A percentile compares a stretch with the other conserved stretches of the same genome.
Conservation (phyloP, 2,888 invertebrate species). For the Leucoptera coffeella region DNA sequence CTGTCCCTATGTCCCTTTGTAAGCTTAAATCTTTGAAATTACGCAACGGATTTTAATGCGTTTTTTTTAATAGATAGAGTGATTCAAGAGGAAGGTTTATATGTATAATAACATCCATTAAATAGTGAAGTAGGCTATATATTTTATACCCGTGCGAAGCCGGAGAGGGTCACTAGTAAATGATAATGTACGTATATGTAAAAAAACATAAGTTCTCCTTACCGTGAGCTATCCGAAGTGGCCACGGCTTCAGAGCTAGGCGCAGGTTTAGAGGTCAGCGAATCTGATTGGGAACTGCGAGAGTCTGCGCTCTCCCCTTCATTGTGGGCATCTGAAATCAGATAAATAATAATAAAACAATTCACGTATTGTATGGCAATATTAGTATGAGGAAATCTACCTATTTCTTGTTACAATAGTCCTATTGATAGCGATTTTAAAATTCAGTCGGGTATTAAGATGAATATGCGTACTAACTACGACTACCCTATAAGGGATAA, state of each 20-base stretch:
- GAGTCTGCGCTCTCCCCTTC: conserved; percentile 37
- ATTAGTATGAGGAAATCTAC: too few species aligned
- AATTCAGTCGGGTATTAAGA: too few species aligned
- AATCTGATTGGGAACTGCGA: conserved; percentile 36
- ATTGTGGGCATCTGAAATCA: conserved; percentile 21
- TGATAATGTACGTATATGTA: too few species aligned
- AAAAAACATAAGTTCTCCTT: conserved; percentile 1
- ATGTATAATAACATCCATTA: neutral
- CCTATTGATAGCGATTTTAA: too few species aligned
- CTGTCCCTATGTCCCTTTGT: neutral
- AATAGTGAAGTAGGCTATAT: neutral
- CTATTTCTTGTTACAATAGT: too few species aligned
- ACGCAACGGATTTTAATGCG: neutral
- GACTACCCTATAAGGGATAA: too few species aligned
- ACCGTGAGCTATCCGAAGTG: conserved; percentile 46
- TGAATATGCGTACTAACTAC: too few species aligned
- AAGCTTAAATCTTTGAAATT: neutral
- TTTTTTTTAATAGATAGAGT: neutral
- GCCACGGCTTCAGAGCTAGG: conserved; percentile 35
- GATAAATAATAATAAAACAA: neutral
- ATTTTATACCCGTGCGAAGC: too few species aligned
- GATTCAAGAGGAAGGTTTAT: neutral
- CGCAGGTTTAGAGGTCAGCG: conserved; percentile 31
- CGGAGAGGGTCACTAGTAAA: too few species aligned
- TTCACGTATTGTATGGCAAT: too few species aligned